Evolutionary conservation across 2,888 invertebrate species (phyloP), one percentile per base, ranked within the genome.

Genomic region (Leptura quadrifasciata): DNA sequence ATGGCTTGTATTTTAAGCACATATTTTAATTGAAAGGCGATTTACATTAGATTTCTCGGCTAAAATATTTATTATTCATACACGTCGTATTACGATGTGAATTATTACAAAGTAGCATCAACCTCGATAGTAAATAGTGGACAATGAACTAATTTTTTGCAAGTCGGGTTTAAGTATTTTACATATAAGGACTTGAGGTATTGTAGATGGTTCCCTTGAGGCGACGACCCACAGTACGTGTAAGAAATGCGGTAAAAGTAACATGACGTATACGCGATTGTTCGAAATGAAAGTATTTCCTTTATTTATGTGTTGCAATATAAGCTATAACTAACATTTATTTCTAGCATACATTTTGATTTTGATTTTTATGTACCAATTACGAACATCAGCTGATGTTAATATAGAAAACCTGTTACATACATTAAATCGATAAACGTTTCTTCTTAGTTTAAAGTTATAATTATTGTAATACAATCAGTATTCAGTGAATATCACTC

Each of bases 261-360:
- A 78, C 72, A 61, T 76, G 80, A 80, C 80, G 80, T 77, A 74
- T 65, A 78, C 63, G 72, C 76, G 76, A 80, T 81, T 79, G 81
- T 79, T 80, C 78, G 82, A 83, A 83, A 83, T 81, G 82, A 82
- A 82, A 83, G 82, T 82, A 80, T 80, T 81, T 84, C 78, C 79
- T 81, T 80, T 79, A 79, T 78, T 77, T 77, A 79, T 75, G 57
- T 76, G 76, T 76, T 72, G 76, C 76, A 76, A 76, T 63, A 20
- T 65, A 72, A 63, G 67, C 67, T 67, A 76, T 69, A 76, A 61
- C 63, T 21, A 64, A 35, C 69, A 73, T 76, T 76, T 76, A 72
- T 75, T 31, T 71, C 64, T 61, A 69, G 17, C 61, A 47, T 70
- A 70, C 70, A 27, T 68, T 54, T 74, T 64, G 47, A 55, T 61